Evolutionary conservation across 2,888 invertebrate genomes (phyloP), one percentile per base, ranked within the genome.

Genomic region (Stramonita haemastoma): DNA sequence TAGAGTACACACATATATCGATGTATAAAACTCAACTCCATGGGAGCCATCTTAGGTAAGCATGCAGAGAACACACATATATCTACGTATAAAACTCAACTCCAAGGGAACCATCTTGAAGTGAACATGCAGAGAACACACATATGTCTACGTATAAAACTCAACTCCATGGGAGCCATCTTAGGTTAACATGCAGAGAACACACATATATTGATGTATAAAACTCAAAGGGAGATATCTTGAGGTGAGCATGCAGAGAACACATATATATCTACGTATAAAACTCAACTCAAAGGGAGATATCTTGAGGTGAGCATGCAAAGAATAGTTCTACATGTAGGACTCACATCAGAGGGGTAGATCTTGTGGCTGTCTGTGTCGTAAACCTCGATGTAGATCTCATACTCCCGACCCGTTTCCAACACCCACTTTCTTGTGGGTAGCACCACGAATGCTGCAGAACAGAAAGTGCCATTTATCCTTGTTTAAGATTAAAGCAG

Each of bases 351-450:
- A n/a, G 96, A 96, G 11, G 96, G 94, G 90, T 95, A 95, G 60
- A 97, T 96, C 91, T 95, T 96, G 92, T 96, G 96, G 90, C 96
- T 96, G 90, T 96, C 95, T 96, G 96, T 97, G 92, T 97, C 97
- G 95, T 96, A 97, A 15, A 97, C 95, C 93, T 97, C 97, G 26
- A 97, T 97, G 13, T 97, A 96, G 56, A 98, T 97, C 92, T 97
- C 97, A 95, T 98, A 98, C 60, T 96, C 96, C 91, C 97, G 97
- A 1, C 97, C 97, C 36, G 97, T 96, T 90, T 98, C 97, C 5
- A 98, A 96, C 5, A 97, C 97, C 97, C 98, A 98, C 94, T 97
- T 98, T 93, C 97, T 97, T 93, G 97, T 97, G 0, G 98, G 98
- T 90, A 97, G 95, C 32, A 98, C 96, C 87, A 97, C 94, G 93